Base-by-base conservation (phyloP, 2,888 invertebrate species). In the Papilio protenor region DNA sequence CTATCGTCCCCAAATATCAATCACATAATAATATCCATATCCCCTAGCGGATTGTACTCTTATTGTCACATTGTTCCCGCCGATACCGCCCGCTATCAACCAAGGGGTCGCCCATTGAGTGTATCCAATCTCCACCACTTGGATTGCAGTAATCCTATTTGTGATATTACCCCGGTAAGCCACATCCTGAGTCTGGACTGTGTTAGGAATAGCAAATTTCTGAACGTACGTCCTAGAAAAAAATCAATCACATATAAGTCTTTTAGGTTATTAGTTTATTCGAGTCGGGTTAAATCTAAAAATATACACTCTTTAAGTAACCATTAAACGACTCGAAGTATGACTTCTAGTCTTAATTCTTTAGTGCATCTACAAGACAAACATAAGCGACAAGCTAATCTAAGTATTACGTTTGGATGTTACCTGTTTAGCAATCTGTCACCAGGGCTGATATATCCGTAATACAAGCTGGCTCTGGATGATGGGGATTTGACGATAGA, bases 131-230 rank as follows among this genome's bases (percentile, higher is more conserved):
- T 93, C 92, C 0, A 78, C 80, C 0, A 90, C 93, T 6, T 83
- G 86, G 1, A 94, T 82, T 0, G 89, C 87, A 0, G 88, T 82
- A 69, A 94, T 88, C 10, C 87, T 82, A 0, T 87, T 92, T 1
- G 84, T 84, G 1, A 33, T 12, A 76, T 88, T 90, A 1, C 91
- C 93, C 0, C 87, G 87, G 84, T 87, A 93, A 0, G 84, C 76
- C 14, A 90, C 83, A 80, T 94, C 92, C 82, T 93, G 89, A 69
- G 84, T 87, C 76, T 93, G 93, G 0, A 91, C 80, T 0, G 88
- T 76, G 80, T 91, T 91, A 0, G 81, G 16, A 0, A 88, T 79
- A 0, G 89, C 81, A 4, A 82, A 77, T 21, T 85, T 87, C 80
- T 87, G 85, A 2, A 88, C 79, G 80, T 87, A 88, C 0, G 82